Conservation (phyloP, 2,797 vertebrate species). For the Thripadectes ignobilis region DNA sequence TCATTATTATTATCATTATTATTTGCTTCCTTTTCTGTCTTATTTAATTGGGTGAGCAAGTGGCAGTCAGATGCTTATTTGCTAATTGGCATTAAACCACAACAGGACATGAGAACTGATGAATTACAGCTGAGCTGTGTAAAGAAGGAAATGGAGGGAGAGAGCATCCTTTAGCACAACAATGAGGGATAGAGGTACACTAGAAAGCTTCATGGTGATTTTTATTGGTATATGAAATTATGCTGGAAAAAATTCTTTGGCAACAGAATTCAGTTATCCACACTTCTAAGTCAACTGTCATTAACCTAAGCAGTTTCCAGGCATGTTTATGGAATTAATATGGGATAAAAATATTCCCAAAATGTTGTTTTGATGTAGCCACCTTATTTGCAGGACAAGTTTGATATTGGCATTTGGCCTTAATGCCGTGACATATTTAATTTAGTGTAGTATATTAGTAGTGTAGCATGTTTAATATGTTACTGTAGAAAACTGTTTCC, state of each 20-base stretch:
- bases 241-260: not conserved
- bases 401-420: not conserved
- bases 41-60: fast-evolving
- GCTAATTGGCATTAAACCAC: not conserved
- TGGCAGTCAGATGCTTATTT: not conserved
- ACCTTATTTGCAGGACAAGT: not conserved
- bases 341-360: not conserved
- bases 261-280: not conserved
- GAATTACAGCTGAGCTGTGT: not conserved
- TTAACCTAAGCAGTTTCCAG: not conserved
- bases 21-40: not conserved
- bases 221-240: not conserved
- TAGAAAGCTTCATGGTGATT: not conserved
- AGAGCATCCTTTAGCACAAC: fast-evolving
- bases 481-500: not conserved
- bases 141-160: not conserved
- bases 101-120: not conserved
- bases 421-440: not conserved
- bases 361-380: not conserved
- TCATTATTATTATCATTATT: fast-evolving
- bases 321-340: not conserved
- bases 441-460: not conserved
- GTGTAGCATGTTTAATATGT: not conserved
- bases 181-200: not conserved
- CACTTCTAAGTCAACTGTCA: not conserved